These are phyloP conservation scores for Ochropacha duplaris DNA, from an alignment of 2,888 invertebrate species.

Conservation along the genomic window DNA sequence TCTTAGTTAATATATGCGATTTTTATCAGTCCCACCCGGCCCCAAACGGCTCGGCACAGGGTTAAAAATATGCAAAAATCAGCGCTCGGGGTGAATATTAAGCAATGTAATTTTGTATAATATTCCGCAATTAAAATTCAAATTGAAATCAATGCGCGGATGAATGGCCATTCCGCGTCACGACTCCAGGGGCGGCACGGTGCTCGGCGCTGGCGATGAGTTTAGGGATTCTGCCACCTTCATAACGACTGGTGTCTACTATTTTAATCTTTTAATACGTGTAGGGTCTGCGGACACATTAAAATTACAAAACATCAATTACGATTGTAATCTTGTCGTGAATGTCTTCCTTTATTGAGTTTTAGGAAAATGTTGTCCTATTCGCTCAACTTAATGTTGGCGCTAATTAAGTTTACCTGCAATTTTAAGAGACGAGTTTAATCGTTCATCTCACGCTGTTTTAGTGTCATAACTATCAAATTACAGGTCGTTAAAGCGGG, in stretches of 20 bases:
- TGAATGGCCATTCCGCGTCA: slow-evolving; percentile 49
- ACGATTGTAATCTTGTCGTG: slow-evolving; percentile 20
- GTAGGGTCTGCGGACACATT: slow-evolving; percentile 15
- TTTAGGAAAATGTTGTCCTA: neutral
- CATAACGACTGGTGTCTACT: slow-evolving; percentile 23
- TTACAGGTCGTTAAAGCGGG: slow-evolving; percentile 30
- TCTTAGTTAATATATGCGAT: slow-evolving; percentile 73
- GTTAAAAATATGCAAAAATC: slow-evolving; percentile 82
- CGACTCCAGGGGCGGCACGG: slow-evolving; percentile 1
- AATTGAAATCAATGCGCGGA: slow-evolving; percentile 83
- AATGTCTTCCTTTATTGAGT: slow-evolving; percentile 1
- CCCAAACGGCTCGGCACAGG: slow-evolving; percentile 52
- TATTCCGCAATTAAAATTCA: slow-evolving; percentile 83
- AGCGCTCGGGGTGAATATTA: slow-evolving; percentile 78
- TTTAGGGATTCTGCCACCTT: slow-evolving; percentile 2
- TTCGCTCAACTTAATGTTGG: neutral
- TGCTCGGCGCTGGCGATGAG: slow-evolving; percentile 1
- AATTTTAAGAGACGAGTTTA: slow-evolving; percentile 14
- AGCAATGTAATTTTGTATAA: slow-evolving; percentile 81
- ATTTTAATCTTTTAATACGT: slow-evolving; percentile 29
- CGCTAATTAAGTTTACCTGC: slow-evolving; percentile 14
- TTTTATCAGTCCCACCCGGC: slow-evolving; percentile 64
- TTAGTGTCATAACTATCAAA: slow-evolving; percentile 35
- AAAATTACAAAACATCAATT: slow-evolving; percentile 8
- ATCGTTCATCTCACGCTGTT: slow-evolving; percentile 7